These are phyloP conservation scores for Amniataba percoides DNA, from an alignment of 2,797 vertebrate species.

Conservation along the genomic window DNA sequence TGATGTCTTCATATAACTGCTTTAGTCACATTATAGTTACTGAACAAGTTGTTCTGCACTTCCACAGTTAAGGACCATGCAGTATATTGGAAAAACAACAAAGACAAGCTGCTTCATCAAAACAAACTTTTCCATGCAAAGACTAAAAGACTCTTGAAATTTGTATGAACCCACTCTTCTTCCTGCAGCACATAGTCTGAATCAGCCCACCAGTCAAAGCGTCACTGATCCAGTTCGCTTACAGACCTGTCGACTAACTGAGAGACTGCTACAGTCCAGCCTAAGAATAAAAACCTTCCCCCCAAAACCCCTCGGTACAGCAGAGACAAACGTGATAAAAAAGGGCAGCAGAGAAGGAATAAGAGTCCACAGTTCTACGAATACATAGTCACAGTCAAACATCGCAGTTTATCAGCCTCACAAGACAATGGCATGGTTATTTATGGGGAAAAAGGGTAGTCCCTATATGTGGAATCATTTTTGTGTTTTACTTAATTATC, in stretches of 20 bases:
- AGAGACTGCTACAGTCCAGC: constrained; percentile 20
- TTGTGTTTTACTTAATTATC: too few species aligned
- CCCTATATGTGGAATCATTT: too few species aligned
- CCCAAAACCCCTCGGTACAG: constrained; percentile 25
- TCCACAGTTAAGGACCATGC: background rate
- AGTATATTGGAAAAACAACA: background rate
- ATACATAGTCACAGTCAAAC: too few species aligned
- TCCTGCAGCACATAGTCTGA: background rate
- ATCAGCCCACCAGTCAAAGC: constrained; percentile 6
- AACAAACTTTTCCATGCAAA: background rate
- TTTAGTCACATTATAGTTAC: constrained; percentile 20
- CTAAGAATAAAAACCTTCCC: constrained; percentile 45
- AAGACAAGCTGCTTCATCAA: background rate
- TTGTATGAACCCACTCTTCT: constrained; percentile 1
- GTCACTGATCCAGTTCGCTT: constrained; percentile 32
- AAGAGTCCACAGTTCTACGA: background rate
- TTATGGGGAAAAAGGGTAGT: too few species aligned
- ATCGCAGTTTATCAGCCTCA: too few species aligned
- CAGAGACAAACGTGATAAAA: constrained; percentile 28
- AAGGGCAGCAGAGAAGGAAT: constrained; percentile 9
- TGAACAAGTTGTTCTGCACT: constrained; percentile 10
- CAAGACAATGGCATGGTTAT: too few species aligned
- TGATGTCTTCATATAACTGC: constrained; percentile 22
- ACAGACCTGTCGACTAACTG: constrained; percentile 4
- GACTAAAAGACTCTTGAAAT: constrained; percentile 16